Evolutionary conservation across 1,140 invertebrate species (phyloP), one percentile per base, ranked within the genome.

Genomic region (Onthophagus taurus): DNA sequence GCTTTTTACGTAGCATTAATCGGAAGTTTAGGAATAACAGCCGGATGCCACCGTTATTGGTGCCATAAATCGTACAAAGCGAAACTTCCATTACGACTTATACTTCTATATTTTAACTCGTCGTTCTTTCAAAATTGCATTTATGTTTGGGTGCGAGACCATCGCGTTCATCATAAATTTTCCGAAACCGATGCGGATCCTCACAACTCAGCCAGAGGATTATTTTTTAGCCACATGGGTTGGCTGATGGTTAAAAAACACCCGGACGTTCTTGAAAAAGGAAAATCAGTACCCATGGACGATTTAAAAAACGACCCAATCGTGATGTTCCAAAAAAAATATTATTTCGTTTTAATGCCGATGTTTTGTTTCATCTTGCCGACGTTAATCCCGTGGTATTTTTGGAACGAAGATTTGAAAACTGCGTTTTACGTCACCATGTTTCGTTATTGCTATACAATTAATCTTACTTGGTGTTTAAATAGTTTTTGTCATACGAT

Each of bases 391-490:
- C 90, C 93, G 0, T 77, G 85, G 31, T 83, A 81, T 49, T 70
- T 72, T 3, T 97, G 92, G 91, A 75, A 75, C 31, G 95, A 99
- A 67, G n/a, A n/a, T n/a, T n/a, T n/a, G n/a, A n/a, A n/a, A n/a
- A n/a, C n/a, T n/a, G n/a, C n/a, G n/a, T n/a, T n/a, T n/a, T n/a
- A n/a, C n/a, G n/a, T n/a, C n/a, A 75, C 75, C 0, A 66, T 96
- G 53, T 77, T 95, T 55, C 78, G 94, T 18, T 97, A 94, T 65
- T 74, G 78, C 8, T 78, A 87, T 54, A 85, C 82, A 6, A 70
- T 98, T n/a, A 90, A 99, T 60, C 79, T 83, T 48, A 97, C 94
- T 2, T 98, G 94, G 93, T 69, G 92, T 23, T 92, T 97, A 1
- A 98, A 98, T 65, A 92, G 87, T 45, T 85, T 86, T 13, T 93